Base-by-base conservation (phyloP, 2,888 invertebrate genomes). In the Ptychoptera albimana region DNA sequence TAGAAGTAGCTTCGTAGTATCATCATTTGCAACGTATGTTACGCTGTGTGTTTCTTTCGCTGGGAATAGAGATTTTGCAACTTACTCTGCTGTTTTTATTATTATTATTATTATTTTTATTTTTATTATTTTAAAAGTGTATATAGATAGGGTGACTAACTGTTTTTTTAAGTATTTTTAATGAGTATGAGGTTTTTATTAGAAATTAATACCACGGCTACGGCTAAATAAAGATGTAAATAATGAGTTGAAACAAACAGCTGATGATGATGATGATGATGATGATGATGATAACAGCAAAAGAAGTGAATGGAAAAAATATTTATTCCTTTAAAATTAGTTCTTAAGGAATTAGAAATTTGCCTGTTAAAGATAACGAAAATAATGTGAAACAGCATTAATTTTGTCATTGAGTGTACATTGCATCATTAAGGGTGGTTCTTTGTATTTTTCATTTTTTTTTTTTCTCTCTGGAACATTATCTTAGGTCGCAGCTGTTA, bases 361-460 rank as follows among this genome's bases (percentile, higher is more conserved):
- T 32, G 4, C 8, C 8, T 32, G 32, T 32, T 32, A 11, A 9
- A 32, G n/a, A 11, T 32, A 11, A 11, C 32, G n/a, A n/a, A n/a
- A n/a, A n/a, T n/a, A n/a, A n/a, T n/a, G n/a, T n/a, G n/a, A n/a
- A n/a, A n/a, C n/a, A n/a, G n/a, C n/a, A n/a, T n/a, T 32, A 3
- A 7, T 32, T 32, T 32, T 15, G 14, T 37, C 9, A 36, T 39
- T 15, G 41, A 42, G 34, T 41, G 42, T 45, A 45, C 41, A 37
- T 23, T 37, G 43, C 39, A 46, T 46, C 43, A 46, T 46, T 46
- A 46, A 46, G 45, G 45, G 39, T 46, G 45, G 43, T 46, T 42
- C 43, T 46, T n/a, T n/a, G n/a, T n/a, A n/a, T n/a, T n/a, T n/a
- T n/a, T n/a, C n/a, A n/a, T n/a, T n/a, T n/a, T n/a, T n/a, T n/a